These are phyloP conservation scores for Notolabrus celidotus DNA, from an alignment of 2,797 vertebrate genomes.

Conservation along the genomic window DNA sequence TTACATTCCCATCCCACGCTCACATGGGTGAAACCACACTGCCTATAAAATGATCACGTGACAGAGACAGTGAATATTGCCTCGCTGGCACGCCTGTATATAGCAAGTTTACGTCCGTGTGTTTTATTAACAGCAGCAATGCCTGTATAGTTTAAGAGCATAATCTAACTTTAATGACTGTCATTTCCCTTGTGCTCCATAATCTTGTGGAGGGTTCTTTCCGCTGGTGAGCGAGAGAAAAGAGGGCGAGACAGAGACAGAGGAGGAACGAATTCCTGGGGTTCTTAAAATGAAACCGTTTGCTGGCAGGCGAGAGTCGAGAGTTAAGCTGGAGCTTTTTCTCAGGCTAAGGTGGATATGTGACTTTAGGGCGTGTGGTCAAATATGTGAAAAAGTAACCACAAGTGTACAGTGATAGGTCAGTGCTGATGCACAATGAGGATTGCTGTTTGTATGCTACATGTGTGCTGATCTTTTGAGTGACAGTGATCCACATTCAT, in stretches of 20 bases:
- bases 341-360: background rate
- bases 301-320: slow-evolving; percentile 29
- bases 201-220: slow-evolving; percentile 73
- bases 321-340: slow-evolving; percentile 27
- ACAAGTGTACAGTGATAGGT: background rate
- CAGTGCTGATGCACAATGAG: no score
- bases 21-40: slow-evolving; percentile 9
- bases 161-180: slow-evolving; percentile 78
- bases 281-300: slow-evolving; percentile 53
- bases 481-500: no score
- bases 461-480: background rate
- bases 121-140: slow-evolving; percentile 61
- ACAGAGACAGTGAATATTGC: slow-evolving; percentile 18
- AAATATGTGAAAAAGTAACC: background rate
- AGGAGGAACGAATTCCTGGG: slow-evolving; percentile 68
- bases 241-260: slow-evolving; percentile 14
- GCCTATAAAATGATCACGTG: slow-evolving; percentile 18
- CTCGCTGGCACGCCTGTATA: slow-evolving; percentile 24
- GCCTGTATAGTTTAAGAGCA: slow-evolving; percentile 60
- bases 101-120: slow-evolving; percentile 34
- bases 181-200: slow-evolving; percentile 72
- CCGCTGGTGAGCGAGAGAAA: slow-evolving; percentile 44
- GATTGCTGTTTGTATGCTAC: background rate
- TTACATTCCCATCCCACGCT: background rate
- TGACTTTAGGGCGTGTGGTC: background rate